Conservation (phyloP, 2,888 invertebrate genomes). For the Leptarthrus brevirostris region DNA sequence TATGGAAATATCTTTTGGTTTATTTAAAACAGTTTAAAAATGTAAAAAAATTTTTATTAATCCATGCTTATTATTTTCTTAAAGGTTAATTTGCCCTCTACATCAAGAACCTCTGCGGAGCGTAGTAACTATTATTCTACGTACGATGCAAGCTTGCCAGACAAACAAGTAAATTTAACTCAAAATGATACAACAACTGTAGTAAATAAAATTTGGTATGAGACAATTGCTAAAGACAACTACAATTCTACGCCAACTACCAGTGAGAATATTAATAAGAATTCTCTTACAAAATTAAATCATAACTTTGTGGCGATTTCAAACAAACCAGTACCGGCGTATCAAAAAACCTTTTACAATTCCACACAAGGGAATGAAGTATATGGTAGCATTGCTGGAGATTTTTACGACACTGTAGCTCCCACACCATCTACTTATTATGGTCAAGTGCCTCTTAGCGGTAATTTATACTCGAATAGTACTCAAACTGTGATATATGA, state of each 20-base stretch:
- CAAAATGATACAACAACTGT: constrained; percentile 62
- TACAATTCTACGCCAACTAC: constrained; percentile 52
- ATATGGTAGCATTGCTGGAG: constrained; percentile 60
- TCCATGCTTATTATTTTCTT: too few species aligned
- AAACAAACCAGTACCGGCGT: constrained; percentile 61
- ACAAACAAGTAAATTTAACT: constrained; percentile 63
- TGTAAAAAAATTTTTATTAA: too few species aligned
- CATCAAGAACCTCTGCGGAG: background rate
- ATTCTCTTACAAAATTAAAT: constrained; percentile 53
- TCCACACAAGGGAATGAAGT: constrained; percentile 58
- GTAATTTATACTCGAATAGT: constrained; percentile 50
- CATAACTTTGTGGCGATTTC: constrained; percentile 65
- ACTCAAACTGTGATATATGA: constrained; percentile 62
- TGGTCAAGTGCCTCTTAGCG: constrained; percentile 64
- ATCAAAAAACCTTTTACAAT: constrained; percentile 56
- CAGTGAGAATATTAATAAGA: constrained; percentile 50
- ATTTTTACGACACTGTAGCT: constrained; percentile 63
- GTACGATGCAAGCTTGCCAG: constrained; percentile 51
- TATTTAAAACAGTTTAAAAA: too few species aligned
- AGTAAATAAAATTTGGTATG: constrained; percentile 70
- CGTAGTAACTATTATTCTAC: background rate
- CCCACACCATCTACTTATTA: constrained; percentile 63
- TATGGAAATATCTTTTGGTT: too few species aligned
- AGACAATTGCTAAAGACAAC: constrained; percentile 59
- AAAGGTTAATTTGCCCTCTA: constrained; percentile 9